Base-by-base conservation (phyloP, 1,140 invertebrate genomes). In the Watersipora subatra region DNA sequence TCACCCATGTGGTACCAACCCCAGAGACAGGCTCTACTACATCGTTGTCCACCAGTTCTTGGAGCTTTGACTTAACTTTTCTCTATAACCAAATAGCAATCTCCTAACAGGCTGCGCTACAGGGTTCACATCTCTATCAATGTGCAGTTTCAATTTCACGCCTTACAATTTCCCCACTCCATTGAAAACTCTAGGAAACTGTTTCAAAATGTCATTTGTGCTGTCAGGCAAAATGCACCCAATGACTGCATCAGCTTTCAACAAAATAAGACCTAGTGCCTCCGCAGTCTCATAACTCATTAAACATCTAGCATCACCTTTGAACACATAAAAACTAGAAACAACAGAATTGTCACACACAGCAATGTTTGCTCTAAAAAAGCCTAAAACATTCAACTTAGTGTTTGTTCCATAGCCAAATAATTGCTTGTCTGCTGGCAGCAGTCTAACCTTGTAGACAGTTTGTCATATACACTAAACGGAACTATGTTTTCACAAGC, bases 1-100 rank as follows among this genome's bases (percentile, higher is more conserved):
- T 71, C 3, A 74, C 71, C 75, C 71, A 74, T 20, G 71, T 71
- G 20, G 71, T 74, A 12, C 73, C 73, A 17, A 69, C 73, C 28
- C 64, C 61, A 27, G 34, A 46, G 7, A 46, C 34, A 12, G 34
- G 34, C 34, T 46, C 34, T 12, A 46, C 34, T 12, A 46, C n/a
- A n/a, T 46, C 34, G 34, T 46, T 46, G 34, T 46, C 34, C n/a
- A 46, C 34, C 34, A 46, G n/a, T 46, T 46, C 34, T 46, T 46
- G 34, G 34, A 46, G 7, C n/a, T 46, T 46, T 7, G 7, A 7
- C n/a, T 46, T 7, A 46, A 7, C 34, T 46, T 46, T 12, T 46
- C 34, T 46, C 34, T 46, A 46, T 46, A 46, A n/a, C 34, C 34
- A 46, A 46, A 46, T 12, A n/a, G 34, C 34, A 46, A 46, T n/a